Conservation (phyloP, 1,140 invertebrate genomes). For the Polyergus mexicanus region DNA sequence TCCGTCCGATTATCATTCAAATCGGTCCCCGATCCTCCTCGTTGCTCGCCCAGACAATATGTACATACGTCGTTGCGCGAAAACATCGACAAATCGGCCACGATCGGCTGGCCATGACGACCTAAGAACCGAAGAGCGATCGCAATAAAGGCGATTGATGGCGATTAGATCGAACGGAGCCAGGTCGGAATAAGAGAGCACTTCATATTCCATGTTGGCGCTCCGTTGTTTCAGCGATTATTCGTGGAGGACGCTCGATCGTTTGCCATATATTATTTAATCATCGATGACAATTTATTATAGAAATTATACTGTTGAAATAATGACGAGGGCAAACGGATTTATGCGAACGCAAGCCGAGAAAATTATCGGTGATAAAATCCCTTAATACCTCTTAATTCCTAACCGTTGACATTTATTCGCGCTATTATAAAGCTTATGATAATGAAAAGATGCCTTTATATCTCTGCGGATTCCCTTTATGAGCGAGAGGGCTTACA, state of each 20-base stretch:
- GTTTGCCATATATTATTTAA: conserved; percentile 33
- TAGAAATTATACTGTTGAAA: not conserved
- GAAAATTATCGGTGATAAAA: conserved; percentile 17
- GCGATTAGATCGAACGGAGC: conserved; percentile 14
- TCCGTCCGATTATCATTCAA: conserved; percentile 83
- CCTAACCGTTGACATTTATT: conserved; percentile 54
- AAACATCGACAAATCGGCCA: conserved; percentile 55
- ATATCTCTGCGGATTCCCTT: conserved; percentile 55
- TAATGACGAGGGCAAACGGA: conserved; percentile 28
- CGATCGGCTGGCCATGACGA: conserved; percentile 2
- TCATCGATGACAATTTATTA: not conserved
- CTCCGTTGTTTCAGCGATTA: conserved; percentile 1
- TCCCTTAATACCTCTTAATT: not conserved
- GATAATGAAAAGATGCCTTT: conserved; percentile 59
- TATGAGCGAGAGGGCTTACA: conserved; percentile 12
- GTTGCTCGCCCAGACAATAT: not conserved
- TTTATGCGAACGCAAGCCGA: not conserved
- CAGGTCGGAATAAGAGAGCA: not conserved
- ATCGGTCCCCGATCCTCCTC: conserved; percentile 71
- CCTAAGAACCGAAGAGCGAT: conserved; percentile 33
- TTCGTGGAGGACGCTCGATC: conserved; percentile 23
- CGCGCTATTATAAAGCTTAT: conserved; percentile 63
- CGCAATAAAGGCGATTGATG: conserved; percentile 43
- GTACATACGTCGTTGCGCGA: conserved; percentile 37
- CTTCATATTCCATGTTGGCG: not conserved